These are phyloP conservation scores for Andrena cerasifolii DNA, from an alignment of 1,140 invertebrate species.

Conservation along the genomic window DNA sequence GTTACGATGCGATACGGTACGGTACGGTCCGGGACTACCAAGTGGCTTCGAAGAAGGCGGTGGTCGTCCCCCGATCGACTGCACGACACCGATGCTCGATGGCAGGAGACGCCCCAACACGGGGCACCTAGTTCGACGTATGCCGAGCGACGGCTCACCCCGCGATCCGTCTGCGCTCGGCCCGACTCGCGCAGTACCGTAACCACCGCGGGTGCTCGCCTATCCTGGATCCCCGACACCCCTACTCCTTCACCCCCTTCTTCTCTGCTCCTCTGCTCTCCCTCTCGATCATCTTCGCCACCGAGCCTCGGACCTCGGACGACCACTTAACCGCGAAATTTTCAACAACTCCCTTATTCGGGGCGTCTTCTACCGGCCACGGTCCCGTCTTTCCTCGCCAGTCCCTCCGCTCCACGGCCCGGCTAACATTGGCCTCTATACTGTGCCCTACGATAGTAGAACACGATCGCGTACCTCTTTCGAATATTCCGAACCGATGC, in stretches of 20 bases:
- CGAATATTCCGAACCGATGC: background rate
- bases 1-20: background rate
- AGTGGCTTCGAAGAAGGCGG: conserved; percentile 65
- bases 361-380: background rate
- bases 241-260: conserved; percentile 4
- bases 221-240: conserved; percentile 22
- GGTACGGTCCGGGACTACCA: conserved; percentile 15
- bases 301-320: background rate
- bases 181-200: conserved; percentile 77
- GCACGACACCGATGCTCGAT: conserved; percentile 71
- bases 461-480: background rate
- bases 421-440: background rate
- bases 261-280: background rate
- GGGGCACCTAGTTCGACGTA: conserved; percentile 76
- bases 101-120: conserved; percentile 80
- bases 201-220: conserved; percentile 53
- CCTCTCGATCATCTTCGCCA: background rate
- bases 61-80: conserved; percentile 71
- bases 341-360: conserved; percentile 10
- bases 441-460: background rate
- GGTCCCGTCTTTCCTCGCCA: too few relatives aligned
- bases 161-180: conserved; percentile 73
- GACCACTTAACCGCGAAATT: conserved; percentile 42
- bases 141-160: conserved; percentile 74
- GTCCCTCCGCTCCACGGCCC: too few relatives aligned